Evolutionary conservation across 2,888 invertebrate species (phyloP).

Genomic region (Abrostola triplasia): DNA sequence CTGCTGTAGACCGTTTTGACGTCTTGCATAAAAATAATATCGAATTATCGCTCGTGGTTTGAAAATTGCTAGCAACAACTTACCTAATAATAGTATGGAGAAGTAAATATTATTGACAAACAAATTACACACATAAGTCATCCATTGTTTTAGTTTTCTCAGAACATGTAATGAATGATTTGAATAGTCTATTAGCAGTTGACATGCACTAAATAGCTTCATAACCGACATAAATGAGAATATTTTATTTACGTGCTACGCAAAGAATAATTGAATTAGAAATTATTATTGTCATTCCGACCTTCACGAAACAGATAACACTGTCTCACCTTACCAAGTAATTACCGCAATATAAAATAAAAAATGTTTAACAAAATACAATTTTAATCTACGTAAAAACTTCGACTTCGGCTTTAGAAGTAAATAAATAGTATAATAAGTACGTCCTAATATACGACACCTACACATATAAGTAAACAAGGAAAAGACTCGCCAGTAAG

Average conservation of each 20-base stretch:
- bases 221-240: slow-evolving; percentile 20
- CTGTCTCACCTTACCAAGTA: slow-evolving; percentile 31
- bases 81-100: neutral
- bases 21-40: neutral
- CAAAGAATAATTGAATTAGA: slow-evolving; percentile 48
- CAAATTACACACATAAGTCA: slow-evolving; percentile 1
- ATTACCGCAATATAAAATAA: slow-evolving; percentile 10
- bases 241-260: slow-evolving; percentile 23
- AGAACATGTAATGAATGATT: slow-evolving; percentile 1
- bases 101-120: slow-evolving; percentile 8
- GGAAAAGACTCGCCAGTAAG: slow-evolving; percentile 55
- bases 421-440: slow-evolving; percentile 20
- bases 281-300: slow-evolving; percentile 60
- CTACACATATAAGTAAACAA: slow-evolving; percentile 45
- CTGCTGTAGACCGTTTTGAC: neutral
- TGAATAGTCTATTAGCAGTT: slow-evolving; percentile 16
- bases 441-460: slow-evolving; percentile 4
- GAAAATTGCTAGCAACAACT: neutral
- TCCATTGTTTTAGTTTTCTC: slow-evolving; percentile 10
- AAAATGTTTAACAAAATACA: slow-evolving; percentile 24
- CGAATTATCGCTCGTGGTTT: neutral
- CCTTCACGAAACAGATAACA: slow-evolving; percentile 61
- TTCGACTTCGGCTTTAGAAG: slow-evolving; percentile 10
- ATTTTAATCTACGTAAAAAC: slow-evolving; percentile 13
- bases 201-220: slow-evolving; percentile 12